Evolutionary conservation across 2,797 vertebrate species (phyloP), one percentile per base, ranked within the genome.

Genomic region (Okamejei kenojei): DNA sequence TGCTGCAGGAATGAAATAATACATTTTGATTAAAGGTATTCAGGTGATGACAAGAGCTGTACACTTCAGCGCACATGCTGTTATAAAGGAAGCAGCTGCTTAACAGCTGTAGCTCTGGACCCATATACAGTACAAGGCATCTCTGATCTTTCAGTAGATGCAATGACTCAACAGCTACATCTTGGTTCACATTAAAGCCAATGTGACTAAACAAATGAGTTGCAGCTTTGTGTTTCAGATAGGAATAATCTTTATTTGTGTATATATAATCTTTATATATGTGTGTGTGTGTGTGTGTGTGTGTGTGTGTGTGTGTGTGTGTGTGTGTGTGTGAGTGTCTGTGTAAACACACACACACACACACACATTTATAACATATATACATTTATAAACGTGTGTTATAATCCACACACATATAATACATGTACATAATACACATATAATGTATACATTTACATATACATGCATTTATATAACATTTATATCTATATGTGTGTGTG

Each of bases 61-160:
- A n/a, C 90, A 92, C 90, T 92, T 92, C 71, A 92, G 68, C 45
- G 71, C 90, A 92, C 71, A 92, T 92, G 90, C 90, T 91, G 90
- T 74, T 91, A 74, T 38, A 74, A 74, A 91, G 90, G 90, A 92
- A 92, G 90, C 90, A 92, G 90, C 90, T 92, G 90, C 71, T 58
- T 92, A 38, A 71, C 90, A 92, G 90, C 90, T 92, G 90, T 54
- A 92, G 38, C 11, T 74, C 23, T 76, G 45, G 38, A 92, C 68
- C 26, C 38, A 76, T 38, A 76, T 76, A 76, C 90, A 74, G 65
- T 92, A 92, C 73, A 23, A 73, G 29, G 23, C 90, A 92, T 92
- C 90, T n/a, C 68, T 13, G 23, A 76, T 26, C 68, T 54, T 92
- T 54, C 74, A 92, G 35, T 76, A 26, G 10, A 54, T 65, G 65